Evolutionary conservation across 2,888 invertebrate species (phyloP).

Genomic region (Parthenolecanium corni): DNA sequence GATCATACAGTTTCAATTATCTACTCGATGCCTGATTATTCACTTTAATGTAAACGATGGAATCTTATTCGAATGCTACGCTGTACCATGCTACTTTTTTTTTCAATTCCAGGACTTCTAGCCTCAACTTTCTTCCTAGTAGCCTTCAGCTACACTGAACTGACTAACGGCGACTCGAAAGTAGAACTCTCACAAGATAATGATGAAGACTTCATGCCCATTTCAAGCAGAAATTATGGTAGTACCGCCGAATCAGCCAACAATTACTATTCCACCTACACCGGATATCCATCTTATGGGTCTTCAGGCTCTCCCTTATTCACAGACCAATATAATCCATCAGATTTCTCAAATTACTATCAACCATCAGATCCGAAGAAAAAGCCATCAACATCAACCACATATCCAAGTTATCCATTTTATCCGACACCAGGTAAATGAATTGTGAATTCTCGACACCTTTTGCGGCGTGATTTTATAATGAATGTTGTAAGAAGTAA

Average conservation of each 20-base stretch:
- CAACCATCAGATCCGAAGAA: not conserved
- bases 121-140: too few species aligned
- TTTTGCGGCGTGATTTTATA: too few species aligned
- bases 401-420: constrained; percentile 7
- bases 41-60: too few species aligned
- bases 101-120: too few species aligned
- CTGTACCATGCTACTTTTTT: too few species aligned
- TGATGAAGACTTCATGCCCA: not conserved
- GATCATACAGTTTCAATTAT: too few species aligned
- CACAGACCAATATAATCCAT: constrained; percentile 6
- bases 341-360: not conserved
- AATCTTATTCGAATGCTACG: too few species aligned
- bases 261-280: constrained; percentile 14
- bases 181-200: not conserved
- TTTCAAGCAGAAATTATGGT: constrained; percentile 8
- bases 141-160: too few species aligned
- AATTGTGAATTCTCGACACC: too few species aligned
- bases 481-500: too few species aligned
- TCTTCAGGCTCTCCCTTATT: not conserved
- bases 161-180: not conserved
- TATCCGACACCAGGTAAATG: too few species aligned
- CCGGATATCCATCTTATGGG: constrained; percentile 16
- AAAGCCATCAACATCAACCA: not conserved
- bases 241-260: constrained; percentile 1
- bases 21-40: too few species aligned